phyloP scores from a whole-genome alignment of 2,888 invertebrate genomes.

The Polydrusus tereticollis region DNA sequence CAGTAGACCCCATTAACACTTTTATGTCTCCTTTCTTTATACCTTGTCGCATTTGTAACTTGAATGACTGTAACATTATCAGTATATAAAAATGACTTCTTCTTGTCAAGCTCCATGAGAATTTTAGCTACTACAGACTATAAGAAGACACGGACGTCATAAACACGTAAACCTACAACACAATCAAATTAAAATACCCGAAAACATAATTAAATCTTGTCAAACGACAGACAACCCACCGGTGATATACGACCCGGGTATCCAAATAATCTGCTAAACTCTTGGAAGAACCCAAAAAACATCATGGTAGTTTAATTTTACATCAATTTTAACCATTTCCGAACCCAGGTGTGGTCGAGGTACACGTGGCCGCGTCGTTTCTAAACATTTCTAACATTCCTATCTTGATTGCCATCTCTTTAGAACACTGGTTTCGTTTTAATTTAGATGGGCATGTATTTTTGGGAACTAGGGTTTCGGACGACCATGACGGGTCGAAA shows the following conservation, averaged over 20 bases:
- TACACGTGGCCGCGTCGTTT: slow-evolving; percentile 38
- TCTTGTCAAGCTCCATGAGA: no score
- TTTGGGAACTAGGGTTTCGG: background rate
- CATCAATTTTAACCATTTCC: slow-evolving; percentile 38
- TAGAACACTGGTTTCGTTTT: slow-evolving; percentile 34
- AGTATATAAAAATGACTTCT: no score
- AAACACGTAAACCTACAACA: background rate
- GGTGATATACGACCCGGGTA: slow-evolving; percentile 42
- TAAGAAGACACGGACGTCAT: background rate
- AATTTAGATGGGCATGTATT: slow-evolving; percentile 25
- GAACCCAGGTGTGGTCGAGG: slow-evolving; percentile 27
- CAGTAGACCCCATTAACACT: no score
- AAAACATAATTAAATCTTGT: slow-evolving; percentile 39
- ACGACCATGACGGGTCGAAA: slow-evolving; percentile 10
- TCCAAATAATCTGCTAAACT: slow-evolving; percentile 46
- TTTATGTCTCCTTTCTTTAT: no score
- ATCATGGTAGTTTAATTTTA: slow-evolving; percentile 42
- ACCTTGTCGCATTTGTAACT: no score
- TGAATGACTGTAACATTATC: no score
- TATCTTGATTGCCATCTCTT: slow-evolving; percentile 48
- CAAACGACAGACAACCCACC: slow-evolving; percentile 6
- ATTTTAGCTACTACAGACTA: no score
- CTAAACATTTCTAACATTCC: slow-evolving; percentile 48
- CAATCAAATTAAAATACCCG: slow-evolving; percentile 15
- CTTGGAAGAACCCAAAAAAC: slow-evolving; percentile 42